Evolutionary conservation across 37 sponge, comb jelly and placozoan genomes (phyloP), one percentile per base, ranked within the genome.

Genomic region (Eunapius fragilis): DNA sequence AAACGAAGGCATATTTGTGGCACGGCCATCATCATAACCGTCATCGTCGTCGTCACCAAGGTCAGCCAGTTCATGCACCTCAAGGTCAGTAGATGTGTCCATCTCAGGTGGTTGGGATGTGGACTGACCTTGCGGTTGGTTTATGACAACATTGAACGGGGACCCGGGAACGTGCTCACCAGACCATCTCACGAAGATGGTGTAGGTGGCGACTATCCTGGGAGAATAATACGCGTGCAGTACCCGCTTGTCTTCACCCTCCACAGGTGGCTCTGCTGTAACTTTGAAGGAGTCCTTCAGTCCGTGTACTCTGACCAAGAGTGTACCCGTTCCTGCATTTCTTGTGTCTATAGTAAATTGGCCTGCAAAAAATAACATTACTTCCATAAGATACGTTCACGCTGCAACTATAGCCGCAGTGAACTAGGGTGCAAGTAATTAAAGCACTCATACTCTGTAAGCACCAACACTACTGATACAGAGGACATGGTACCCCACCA

Each of bases 261-360:
- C 79, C 68, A 87, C 26, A 13, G 58, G 58, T 9, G 96, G 91
- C 23, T 81, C 34, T 31, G 91, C 91, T 45, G 88, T 82, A 17
- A 96, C 78, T 74, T 82, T 93, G 89, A 93, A 96, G 3, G 97
- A 92, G 50, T 94, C 94, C 78, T 93, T 93, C 23, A 96, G 27
- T 2, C 97, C 97, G 68, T 96, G 92, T 47, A 96, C 92, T 36
- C 90, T 49, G 27, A 96, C 82, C 34, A 91, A 77, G 23, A 96
- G 83, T n/a, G 97, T 96, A 12, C 97, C 97, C n/a, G 93, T 80
- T 69, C 97, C 97, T 28, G 97, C 97, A 82, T 91, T 32, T 75
- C 87, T 86, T n/a, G 94, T 93, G n/a, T 96, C 94, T 14, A 96
- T 87, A 10, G 76, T 89, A 82, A 96, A 93, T 83, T 91, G 78